These are phyloP conservation scores for Lates japonicus DNA, from an alignment of 2,797 vertebrate species.

Conservation along the genomic window DNA sequence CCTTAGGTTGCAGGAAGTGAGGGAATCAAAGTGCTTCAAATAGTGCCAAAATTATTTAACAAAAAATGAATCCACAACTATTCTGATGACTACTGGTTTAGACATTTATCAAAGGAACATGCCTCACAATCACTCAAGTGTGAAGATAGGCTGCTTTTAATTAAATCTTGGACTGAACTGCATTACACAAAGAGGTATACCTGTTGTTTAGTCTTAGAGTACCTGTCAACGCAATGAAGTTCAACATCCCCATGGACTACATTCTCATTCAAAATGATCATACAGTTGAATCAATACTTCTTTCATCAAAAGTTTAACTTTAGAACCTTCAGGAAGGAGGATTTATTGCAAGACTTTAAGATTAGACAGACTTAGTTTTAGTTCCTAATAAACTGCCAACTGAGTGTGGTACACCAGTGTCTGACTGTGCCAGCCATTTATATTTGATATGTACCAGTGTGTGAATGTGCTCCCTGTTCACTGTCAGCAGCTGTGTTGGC, in stretches of 20 bases:
- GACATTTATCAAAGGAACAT: neutral
- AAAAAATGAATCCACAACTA: neutral
- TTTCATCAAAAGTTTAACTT: too few species aligned
- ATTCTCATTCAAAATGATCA: too few species aligned
- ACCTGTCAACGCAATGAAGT: too few species aligned
- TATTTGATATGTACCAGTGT: conserved; percentile 5
- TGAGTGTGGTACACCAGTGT: conserved; percentile 7
- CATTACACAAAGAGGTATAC: too few species aligned
- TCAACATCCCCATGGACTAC: too few species aligned
- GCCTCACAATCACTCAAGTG: neutral
- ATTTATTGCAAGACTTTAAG: neutral
- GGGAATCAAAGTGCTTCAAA: neutral
- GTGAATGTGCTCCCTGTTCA: conserved; percentile 41
- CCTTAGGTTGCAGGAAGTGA: neutral
- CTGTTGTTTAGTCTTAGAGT: too few species aligned
- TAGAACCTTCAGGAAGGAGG: too few species aligned
- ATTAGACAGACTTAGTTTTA: neutral
- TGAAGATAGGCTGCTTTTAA: neutral
- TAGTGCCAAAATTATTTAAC: neutral
- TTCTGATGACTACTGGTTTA: neutral
- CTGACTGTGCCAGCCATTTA: conserved; percentile 9
- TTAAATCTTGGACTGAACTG: neutral
- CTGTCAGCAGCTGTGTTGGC: conserved; percentile 33
- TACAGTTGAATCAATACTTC: too few species aligned
- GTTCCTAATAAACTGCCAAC: too few species aligned